These are phyloP conservation scores for Pseudomyrmex sp. DNA, from an alignment of 1,140 invertebrate genomes.

Conservation along the genomic window DNA sequence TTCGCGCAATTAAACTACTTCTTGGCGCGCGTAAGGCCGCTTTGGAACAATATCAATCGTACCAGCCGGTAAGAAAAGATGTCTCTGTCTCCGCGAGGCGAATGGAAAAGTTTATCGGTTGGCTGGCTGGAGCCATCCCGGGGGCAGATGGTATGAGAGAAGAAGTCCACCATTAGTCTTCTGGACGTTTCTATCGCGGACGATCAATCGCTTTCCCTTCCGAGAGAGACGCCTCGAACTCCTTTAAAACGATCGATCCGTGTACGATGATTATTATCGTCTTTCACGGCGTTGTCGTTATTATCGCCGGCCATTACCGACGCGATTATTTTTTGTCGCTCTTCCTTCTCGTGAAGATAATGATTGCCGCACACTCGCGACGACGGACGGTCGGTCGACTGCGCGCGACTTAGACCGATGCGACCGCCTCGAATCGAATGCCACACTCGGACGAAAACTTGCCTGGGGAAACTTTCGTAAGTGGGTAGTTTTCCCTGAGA, in stretches of 20 bases:
- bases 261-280: conserved; percentile 50
- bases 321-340: conserved; percentile 22
- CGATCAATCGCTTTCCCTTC: conserved; percentile 54
- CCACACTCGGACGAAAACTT: conserved; percentile 65
- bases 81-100: conserved; percentile 28
- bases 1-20: conserved; percentile 33
- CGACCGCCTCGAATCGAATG: conserved; percentile 45
- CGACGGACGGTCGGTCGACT: neutral
- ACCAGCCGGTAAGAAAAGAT: conserved; percentile 8
- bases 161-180: conserved; percentile 70
- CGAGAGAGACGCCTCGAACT: neutral
- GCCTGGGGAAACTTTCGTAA: conserved; percentile 70
- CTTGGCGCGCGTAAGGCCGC: neutral
- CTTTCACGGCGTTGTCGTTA: neutral
- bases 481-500: conserved; percentile 72
- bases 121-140: conserved; percentile 49
- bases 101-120: conserved; percentile 57
- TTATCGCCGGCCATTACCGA: conserved; percentile 20
- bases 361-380: conserved; percentile 6
- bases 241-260: conserved; percentile 43
- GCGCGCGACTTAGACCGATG: conserved; percentile 41
- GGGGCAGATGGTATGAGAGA: conserved; percentile 51
- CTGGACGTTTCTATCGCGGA: conserved; percentile 66
- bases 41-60: conserved; percentile 53
- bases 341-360: conserved; percentile 11